These are phyloP conservation scores for Acrossocheilus fasciatus DNA, from an alignment of 2,797 vertebrate species.

Conservation along the genomic window DNA sequence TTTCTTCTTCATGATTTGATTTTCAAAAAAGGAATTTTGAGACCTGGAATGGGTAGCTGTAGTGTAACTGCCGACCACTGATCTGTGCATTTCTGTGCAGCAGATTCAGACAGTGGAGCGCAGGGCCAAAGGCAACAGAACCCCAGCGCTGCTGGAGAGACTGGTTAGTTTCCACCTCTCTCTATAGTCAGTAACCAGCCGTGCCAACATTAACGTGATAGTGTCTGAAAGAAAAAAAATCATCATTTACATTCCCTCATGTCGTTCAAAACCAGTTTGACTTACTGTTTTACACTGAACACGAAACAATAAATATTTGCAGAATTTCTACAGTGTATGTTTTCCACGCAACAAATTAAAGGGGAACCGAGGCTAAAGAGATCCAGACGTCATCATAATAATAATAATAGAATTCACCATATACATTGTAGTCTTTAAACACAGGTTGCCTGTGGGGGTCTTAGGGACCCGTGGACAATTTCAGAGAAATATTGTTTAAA, in stretches of 20 bases:
- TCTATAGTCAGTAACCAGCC: constrained; percentile 49
- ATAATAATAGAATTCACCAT: too few species aligned
- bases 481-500: too few species aligned
- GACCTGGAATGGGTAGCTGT: constrained; percentile 47
- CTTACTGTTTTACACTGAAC: not conserved
- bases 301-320: not conserved
- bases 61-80: constrained; percentile 48
- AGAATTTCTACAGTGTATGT: not conserved
- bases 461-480: too few species aligned
- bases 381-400: too few species aligned
- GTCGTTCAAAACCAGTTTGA: not conserved
- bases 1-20: not conserved
- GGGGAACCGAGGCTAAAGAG: not conserved
- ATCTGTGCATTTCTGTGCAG: constrained; percentile 61
- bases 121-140: constrained; percentile 73
- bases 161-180: constrained; percentile 72
- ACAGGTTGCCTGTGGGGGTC: too few species aligned
- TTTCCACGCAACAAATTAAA: not conserved
- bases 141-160: constrained; percentile 70
- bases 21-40: constrained; percentile 18
- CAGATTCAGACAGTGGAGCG: constrained; percentile 73
- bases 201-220: not conserved
- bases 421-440: too few species aligned
- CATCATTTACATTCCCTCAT: not conserved
- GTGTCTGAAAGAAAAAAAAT: not conserved